Base-by-base conservation (phyloP, 2,113 vertebrate species). In the Calyptommatus sinebrachiatus region DNA sequence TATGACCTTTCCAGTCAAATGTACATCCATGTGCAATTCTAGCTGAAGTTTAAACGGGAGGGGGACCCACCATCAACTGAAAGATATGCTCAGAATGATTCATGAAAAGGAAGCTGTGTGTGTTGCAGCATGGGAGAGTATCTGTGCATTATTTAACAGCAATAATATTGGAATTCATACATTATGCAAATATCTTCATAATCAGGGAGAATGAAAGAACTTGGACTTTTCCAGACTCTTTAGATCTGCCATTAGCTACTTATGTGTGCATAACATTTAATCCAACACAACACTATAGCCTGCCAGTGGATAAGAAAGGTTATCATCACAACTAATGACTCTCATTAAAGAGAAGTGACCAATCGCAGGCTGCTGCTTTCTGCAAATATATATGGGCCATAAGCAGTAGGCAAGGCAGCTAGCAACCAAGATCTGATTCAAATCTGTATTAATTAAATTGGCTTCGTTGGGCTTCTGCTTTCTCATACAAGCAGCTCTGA, bases 91-190 rank as follows among this genome's bases (percentile, higher is more conserved):
- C 92, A 91, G 93, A 90, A 93, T 93, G 94, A 93, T 94, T 93
- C 91, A 93, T 89, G 92, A 90, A 85, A 88, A 92, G 89, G 89
- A 94, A 94, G 93, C 89, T 93, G 94, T 57, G 93, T 91, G 88
- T 92, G 91, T 93, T 95, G 92, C 89, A 88, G 92, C 91, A 92
- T 91, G 94, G 92, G 92, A 93, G 93, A 93, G 91, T 95, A 94
- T 94, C 93, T 94, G 94, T 95, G 93, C 94, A 95, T 95, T 95
- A 95, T 95, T 95, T 95, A 95, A 89, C 92, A 95, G 95, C 94
- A 94, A 93, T 94, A 95, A 95, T 93, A 91, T 93, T 94, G 94
- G 93, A 93, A 93, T 95, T 95, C 94, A 95, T 95, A 94, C 94
- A 95, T 95, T 95, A 95, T 95, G 95, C 92, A 95, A 94, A 95